Percentiles rank a stretch among this genome's conserved stretches.
These are phyloP conservation scores for Myotis planiceps DNA, from an alignment of 2,797 vertebrate genomes.

Conservation along the genomic window DNA sequence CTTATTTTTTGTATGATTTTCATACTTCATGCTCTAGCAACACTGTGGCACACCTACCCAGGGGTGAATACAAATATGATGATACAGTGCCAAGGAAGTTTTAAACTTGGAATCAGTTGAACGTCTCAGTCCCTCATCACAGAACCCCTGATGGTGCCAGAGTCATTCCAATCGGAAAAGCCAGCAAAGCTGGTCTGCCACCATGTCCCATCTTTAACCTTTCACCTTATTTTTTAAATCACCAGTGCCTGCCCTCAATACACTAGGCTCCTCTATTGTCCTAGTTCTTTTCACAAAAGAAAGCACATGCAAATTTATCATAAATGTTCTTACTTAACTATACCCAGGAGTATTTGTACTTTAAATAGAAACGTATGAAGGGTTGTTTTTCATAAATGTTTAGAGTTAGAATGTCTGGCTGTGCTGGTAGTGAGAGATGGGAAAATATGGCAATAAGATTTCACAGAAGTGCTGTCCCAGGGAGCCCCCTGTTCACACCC, in stretches of 20 bases:
- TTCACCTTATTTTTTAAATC: not conserved
- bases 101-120: not conserved
- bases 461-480: not conserved
- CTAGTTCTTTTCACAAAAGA: constrained; percentile 16
- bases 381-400: constrained; percentile 55
- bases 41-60: not conserved
- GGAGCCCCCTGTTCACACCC: not conserved
- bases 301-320: constrained; percentile 49
- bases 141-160: not conserved
- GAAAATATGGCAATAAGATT: not conserved
- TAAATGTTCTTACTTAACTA: not conserved
- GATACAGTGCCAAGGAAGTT: not conserved
- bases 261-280: not conserved
- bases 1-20: constrained; percentile 49
- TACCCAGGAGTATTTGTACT: constrained; percentile 60
- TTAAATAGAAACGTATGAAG: constrained; percentile 70
- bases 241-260: not conserved
- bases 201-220: not conserved
- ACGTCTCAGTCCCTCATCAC: not conserved
- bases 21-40: constrained; percentile 2
- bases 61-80: constrained; percentile 9
- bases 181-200: not conserved
- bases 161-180: not conserved
- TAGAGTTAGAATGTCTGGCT: constrained; percentile 14
- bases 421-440: not conserved